Base-by-base conservation (phyloP, 2,797 vertebrate genomes). In the Epinephelus malabaricus region DNA sequence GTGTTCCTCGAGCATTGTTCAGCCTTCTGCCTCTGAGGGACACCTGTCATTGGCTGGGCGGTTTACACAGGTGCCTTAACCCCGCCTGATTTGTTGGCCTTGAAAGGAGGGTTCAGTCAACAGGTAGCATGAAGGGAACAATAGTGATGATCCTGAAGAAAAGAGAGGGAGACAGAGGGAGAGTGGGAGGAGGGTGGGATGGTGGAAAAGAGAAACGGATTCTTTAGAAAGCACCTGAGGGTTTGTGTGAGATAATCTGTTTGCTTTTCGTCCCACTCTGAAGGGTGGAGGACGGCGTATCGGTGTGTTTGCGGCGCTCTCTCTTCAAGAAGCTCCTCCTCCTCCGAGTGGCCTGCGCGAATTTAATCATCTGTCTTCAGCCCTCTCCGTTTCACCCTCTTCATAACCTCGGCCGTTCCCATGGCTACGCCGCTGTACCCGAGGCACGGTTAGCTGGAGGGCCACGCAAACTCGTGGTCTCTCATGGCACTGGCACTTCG, bases 41-140 rank as follows among this genome's bases (percentile, higher is more conserved):
- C 90, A 89, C 85, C 87, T 91, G 91, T 91, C 92, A 91, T 92
- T 94, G 93, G 92, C 84, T 64, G 81, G 76, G 75, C 62, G 83
- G 87, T 91, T 89, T 89, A 83, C 89, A 92, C 91, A 94, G 92
- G 93, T 94, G 94, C 82, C 87, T 56, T 78, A 85, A 84, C 69
- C 67, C 86, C 30, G 46, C 79, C 87, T 81, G 61, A 83, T 91
- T 87, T 80, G 83, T 83, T 27, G 68, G 75, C 76, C 81, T 88
- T 91, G 89, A 93, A 93, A 93, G 83, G 84, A 87, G 85, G 66
- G 69, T 79, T 94, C 90, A 93, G 84, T 95, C 92, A 93, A 89
- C 93, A 92, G 89, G 91, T 90, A 84, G 73, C 43, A 34, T 10
- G 79, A 72, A 80, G 76, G 73, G 80, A 89, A 92, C 87, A 93